Conservation (phyloP, 2,888 invertebrate genomes). For the Diarsia mendica region DNA sequence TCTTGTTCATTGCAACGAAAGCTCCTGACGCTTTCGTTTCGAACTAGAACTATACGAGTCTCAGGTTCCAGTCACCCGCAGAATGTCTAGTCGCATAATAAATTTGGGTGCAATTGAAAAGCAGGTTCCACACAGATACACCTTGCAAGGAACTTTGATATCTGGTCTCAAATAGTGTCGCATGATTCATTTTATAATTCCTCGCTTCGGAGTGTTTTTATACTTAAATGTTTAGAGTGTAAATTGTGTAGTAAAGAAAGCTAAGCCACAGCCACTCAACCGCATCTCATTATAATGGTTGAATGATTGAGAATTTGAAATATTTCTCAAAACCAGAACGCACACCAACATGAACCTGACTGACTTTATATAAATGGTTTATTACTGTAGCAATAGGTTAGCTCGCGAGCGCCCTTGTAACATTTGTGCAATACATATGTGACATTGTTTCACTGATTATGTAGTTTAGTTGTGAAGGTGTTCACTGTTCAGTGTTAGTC, state of each 20-base stretch:
- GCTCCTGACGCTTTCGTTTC: conserved; percentile 28
- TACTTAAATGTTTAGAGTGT: conserved; percentile 44
- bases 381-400: neutral
- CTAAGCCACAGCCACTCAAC: conserved; percentile 31
- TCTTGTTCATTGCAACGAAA: conserved; percentile 37
- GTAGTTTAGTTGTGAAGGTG: neutral
- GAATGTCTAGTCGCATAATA: conserved; percentile 70
- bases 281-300: conserved; percentile 51
- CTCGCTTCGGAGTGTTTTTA: conserved; percentile 37
- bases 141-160: conserved; percentile 19
- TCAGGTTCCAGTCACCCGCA: conserved; percentile 37
- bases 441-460: conserved; percentile 8
- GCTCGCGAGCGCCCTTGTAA: conserved; percentile 12
- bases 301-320: conserved; percentile 37
- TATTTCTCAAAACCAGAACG: conserved; percentile 28
- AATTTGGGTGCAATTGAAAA: conserved; percentile 58
- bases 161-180: conserved; percentile 46
- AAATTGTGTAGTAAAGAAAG: conserved; percentile 20
- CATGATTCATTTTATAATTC: conserved; percentile 35
- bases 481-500: conserved; percentile 13
- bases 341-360: conserved; percentile 42
- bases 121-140: conserved; percentile 20
- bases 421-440: conserved; percentile 37
- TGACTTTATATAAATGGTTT: conserved; percentile 18
- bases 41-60: conserved; percentile 27